Evolutionary conservation across 2,888 invertebrate species (phyloP), one percentile per base, ranked within the genome.

Genomic region (Chymomyza caudatula): DNA sequence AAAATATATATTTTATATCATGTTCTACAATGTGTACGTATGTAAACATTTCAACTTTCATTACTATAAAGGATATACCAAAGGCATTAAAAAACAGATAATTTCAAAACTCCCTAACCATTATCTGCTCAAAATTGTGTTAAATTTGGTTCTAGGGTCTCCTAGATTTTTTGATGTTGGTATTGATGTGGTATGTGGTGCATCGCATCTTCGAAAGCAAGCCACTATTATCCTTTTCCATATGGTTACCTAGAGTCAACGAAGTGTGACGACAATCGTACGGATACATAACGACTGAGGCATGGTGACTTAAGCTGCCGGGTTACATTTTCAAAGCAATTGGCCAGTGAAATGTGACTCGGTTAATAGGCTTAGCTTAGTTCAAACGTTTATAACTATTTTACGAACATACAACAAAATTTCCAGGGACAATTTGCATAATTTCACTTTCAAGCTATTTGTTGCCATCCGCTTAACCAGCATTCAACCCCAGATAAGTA

Each of bases 321-420:
- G 67, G 55, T 62, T 44, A 56, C 69, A 66, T 66, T 66, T 61
- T 66, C 55, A 63, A 69, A 60, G 43, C 55, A 61, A 63, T 60
- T 52, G 17, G 19, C 47, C 47, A 17, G 47, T 22, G 51, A 8
- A 17, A 51, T 51, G 20, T 51, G 51, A 51, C 19, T 51, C 20
- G 8, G 8, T 17, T 51, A 51, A 51, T 20, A 51, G 22, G 51
- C 51, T 51, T 51, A 51, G 19, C 19, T 44, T 13, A 15, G 44
- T 44, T 51, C 17, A 20, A 20, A 17, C 17, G 29, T 2, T 1
- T 3, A 37, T 13, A 17, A 47, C 17, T 17, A n/a, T n/a, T 5
- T 47, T 13, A 51, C 19, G 22, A 2, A 20, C 13, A 17, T 20
- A 49, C 54, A 19, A 44, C 29, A 25, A 19, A 61, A 5, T 61